Conservation (phyloP, 2,113 vertebrate species). For the Oryzias curvinotus region DNA sequence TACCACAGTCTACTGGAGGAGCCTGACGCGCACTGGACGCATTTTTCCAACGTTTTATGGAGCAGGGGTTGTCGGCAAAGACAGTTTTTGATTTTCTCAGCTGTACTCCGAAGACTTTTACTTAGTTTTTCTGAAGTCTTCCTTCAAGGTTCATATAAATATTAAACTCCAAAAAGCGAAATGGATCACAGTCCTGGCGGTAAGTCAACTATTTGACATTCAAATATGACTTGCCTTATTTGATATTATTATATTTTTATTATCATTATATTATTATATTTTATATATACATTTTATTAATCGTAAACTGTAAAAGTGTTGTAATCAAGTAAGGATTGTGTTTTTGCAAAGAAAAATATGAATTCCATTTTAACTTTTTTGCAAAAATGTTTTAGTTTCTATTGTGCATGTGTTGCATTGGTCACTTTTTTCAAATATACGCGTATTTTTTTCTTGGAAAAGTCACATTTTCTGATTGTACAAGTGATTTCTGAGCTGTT, state of each 20-base stretch:
- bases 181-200: constrained; percentile 80
- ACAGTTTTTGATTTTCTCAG: constrained; percentile 36
- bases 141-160: constrained; percentile 20
- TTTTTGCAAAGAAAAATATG: too few species aligned
- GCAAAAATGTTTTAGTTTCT: too few species aligned
- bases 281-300: too few species aligned
- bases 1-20: constrained; percentile 11
- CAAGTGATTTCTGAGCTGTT: too few species aligned
- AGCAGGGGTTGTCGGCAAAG: constrained; percentile 43
- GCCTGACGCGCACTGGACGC: constrained; percentile 22
- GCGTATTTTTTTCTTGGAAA: too few species aligned
- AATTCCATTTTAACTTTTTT: too few species aligned
- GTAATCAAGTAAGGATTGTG: too few species aligned
- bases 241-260: not conserved
- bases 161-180: constrained; percentile 27
- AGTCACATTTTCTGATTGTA: too few species aligned
- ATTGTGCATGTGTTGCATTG: too few species aligned
- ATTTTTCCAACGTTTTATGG: constrained; percentile 37
- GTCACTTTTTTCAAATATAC: too few species aligned
- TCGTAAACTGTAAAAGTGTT: too few species aligned
- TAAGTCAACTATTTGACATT: constrained; percentile 33
- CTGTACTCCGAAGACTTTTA: constrained; percentile 46
- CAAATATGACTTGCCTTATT: not conserved
- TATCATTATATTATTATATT: too few species aligned
- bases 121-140: constrained; percentile 22